Evolutionary conservation across 2,113 vertebrate genomes (phyloP), one percentile per base, ranked within the genome.

Genomic region (Scalopus aquaticus): DNA sequence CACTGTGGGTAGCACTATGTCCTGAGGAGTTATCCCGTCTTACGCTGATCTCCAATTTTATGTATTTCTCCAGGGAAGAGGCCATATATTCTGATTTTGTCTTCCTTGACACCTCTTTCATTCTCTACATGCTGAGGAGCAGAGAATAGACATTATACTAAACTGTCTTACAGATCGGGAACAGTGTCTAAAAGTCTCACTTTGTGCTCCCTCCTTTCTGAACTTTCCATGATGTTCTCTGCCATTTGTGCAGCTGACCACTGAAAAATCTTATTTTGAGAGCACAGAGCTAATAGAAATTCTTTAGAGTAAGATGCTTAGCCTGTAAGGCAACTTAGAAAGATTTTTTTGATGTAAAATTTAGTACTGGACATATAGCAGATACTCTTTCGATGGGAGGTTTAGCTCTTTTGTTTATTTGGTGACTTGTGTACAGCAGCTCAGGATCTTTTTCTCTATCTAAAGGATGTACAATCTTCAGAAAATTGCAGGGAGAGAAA

Each of bases 371-470:
- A 88, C 56, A 26, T 46, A 90, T 2, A 88, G 49, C 46, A 82
- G 65, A 49, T 88, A 28, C 5, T 72, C 46, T 90, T 77, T 87
- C 15, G 6, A 32, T 78, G 26, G 12, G 51, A 77, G 46, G 3
- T 46, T 94, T 88, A 56, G 19, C 17, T 49, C 42, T 39, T 94
- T 72, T 83, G 15, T 85, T 78, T 92, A 56, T 83, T 90, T 92
- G 26, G 15, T 62, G 30, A 60, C 30, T 70, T 35, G n/a, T 39
- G 24, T 72, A 11, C 1, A 73, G 69, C 69, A 77, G 17, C 44
- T 85, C 28, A 79, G 69, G 30, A 69, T 73, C 28, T 44, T 70
- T 35, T 92, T 85, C 44, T 85, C 51, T 20, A 84, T 20, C 8
- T 58, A 67, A 82, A 80, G 28, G 17, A 62, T 30, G 1, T 65